Conservation (phyloP, 2,888 invertebrate species). For the Amphipoea oculea region DNA sequence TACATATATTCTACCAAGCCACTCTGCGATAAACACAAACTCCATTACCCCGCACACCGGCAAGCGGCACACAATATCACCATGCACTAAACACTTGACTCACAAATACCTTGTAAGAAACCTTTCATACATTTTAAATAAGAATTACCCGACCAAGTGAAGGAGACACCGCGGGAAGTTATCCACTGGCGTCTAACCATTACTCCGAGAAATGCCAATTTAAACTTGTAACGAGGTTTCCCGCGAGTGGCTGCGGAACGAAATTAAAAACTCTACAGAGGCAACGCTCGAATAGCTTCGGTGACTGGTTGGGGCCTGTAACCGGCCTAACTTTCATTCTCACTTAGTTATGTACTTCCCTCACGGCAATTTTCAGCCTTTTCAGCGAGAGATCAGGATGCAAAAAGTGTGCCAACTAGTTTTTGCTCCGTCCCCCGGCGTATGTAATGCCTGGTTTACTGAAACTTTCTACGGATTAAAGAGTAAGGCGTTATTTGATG, state of each 20-base stretch:
- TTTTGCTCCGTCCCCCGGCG: constrained; percentile 27
- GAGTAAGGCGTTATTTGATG: constrained; percentile 33
- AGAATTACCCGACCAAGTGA: constrained; percentile 83
- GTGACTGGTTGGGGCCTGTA: constrained; percentile 81
- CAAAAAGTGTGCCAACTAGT: constrained; percentile 69
- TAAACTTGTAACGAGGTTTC: constrained; percentile 90
- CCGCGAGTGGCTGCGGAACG: constrained; percentile 88
- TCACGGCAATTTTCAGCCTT: constrained; percentile 80
- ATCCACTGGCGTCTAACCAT: constrained; percentile 86
- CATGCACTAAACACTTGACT: constrained; percentile 67
- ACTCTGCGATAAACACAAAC: constrained; percentile 10
- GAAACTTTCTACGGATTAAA: constrained; percentile 48
- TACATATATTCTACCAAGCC: not conserved
- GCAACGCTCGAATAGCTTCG: constrained; percentile 79
- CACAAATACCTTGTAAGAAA: constrained; percentile 67
- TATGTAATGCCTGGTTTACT: constrained; percentile 43
- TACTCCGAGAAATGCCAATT: constrained; percentile 90
- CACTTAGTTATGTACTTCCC: constrained; percentile 84
- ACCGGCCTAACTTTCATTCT: constrained; percentile 87
- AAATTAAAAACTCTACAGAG: constrained; percentile 88
- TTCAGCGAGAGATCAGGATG: constrained; percentile 75
- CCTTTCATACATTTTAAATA: constrained; percentile 87
- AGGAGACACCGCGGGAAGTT: constrained; percentile 83
- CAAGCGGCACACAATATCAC: constrained; percentile 47
- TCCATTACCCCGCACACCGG: constrained; percentile 5